Percentiles rank a stretch among this genome's conserved stretches.
phyloP scores from a whole-genome alignment of 2,888 invertebrate genomes.

The Trissonchulus sp. region DNA sequence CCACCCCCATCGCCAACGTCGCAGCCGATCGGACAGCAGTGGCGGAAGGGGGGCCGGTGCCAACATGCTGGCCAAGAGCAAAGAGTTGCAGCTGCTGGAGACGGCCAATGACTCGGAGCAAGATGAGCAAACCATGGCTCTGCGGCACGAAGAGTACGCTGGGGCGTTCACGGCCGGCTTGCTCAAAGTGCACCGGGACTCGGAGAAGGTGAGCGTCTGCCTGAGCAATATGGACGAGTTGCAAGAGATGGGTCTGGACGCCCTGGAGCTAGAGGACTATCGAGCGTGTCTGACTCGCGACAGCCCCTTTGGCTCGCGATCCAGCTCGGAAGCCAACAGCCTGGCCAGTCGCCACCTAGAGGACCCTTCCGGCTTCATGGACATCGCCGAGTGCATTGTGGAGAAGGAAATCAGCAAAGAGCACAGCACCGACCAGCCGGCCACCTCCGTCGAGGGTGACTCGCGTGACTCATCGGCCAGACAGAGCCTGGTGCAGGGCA shows the following conservation, averaged over 20 bases:
- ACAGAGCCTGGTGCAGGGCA: neutral
- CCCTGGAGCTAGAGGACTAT: neutral
- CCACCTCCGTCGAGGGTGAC: neutral
- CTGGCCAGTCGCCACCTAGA: neutral
- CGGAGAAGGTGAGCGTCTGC: neutral
- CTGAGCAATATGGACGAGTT: neutral
- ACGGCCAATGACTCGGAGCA: neutral
- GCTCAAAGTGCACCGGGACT: conserved; percentile 3
- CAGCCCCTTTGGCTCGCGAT: neutral
- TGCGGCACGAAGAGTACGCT: conserved; percentile 17
- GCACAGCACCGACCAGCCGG: neutral
- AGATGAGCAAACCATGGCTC: neutral
- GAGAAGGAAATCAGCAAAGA: neutral
- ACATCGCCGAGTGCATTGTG: neutral
- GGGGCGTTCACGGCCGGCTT: conserved; percentile 18
- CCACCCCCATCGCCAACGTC: neutral
- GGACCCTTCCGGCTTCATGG: neutral
- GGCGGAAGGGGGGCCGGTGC: too few relatives aligned
- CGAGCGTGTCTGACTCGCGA: neutral
- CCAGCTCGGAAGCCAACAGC: neutral
- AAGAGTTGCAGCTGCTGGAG: neutral
- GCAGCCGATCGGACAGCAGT: neutral
- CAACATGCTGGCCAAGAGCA: too few relatives aligned
- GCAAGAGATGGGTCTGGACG: neutral
- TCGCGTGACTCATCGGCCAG: neutral